Evolutionary conservation across 2,113 vertebrate genomes (phyloP).

Genomic region (Leucopsar rothschildi): DNA sequence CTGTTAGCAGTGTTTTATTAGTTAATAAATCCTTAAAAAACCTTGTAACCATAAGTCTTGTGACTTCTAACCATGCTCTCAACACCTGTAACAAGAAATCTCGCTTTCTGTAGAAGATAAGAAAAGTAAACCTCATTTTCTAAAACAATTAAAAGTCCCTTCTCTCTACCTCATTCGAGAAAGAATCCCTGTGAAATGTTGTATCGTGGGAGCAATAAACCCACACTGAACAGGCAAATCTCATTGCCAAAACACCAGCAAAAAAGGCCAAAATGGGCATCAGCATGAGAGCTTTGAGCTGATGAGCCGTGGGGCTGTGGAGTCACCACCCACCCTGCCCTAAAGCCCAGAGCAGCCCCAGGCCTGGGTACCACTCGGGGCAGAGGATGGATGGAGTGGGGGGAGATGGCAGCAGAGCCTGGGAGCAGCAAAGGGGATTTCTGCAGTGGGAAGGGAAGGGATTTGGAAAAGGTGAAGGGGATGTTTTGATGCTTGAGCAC

Average conservation of each 20-base stretch:
- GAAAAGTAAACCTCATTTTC: no score
- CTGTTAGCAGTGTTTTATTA: no score
- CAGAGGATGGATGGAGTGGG: background rate
- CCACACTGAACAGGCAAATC: background rate
- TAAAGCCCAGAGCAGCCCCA: background rate
- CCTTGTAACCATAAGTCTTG: no score
- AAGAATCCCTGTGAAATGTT: no score
- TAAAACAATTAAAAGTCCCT: no score
- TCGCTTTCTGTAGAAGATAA: no score
- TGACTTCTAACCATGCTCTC: no score
- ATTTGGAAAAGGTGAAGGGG: background rate
- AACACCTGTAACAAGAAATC: no score
- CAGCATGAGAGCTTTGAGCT: background rate
- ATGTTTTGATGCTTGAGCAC: no score
- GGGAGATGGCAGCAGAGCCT: background rate
- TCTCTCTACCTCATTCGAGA: no score
- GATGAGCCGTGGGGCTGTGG: background rate
- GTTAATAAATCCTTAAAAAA: no score
- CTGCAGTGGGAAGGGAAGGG: background rate
- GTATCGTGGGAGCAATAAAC: no score
- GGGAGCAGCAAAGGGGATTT: background rate
- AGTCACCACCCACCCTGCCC: background rate
- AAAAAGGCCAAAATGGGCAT: background rate
- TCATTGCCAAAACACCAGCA: background rate
- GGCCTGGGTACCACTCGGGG: fast-evolving